A percentile compares a stretch with the other conserved stretches of the same genome.
These are phyloP conservation scores for Agrenia bidenticulata DNA, from an alignment of 2,888 invertebrate species.

Conservation along the genomic window DNA sequence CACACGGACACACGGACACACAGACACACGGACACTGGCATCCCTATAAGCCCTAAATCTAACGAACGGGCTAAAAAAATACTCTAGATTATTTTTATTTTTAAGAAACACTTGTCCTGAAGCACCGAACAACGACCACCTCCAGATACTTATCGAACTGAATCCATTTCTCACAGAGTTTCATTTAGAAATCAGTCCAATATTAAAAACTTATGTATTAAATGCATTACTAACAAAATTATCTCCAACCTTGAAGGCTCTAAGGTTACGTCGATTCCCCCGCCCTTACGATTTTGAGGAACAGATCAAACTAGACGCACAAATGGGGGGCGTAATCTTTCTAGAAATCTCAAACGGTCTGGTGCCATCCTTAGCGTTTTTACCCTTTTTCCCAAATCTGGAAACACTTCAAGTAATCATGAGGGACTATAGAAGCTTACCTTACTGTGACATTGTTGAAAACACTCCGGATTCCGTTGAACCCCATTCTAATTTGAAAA, in stretches of 20 bases:
- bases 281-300: neutral
- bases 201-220: neutral
- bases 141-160: constrained; percentile 3
- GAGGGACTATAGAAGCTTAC: constrained; percentile 23
- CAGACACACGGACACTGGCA: too few relatives aligned
- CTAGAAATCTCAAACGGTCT: constrained; percentile 26
- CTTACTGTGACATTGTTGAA: constrained; percentile 17
- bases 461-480: constrained; percentile 14
- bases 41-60: too few relatives aligned
- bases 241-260: constrained; percentile 7
- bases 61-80: too few relatives aligned
- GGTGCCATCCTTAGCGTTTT: constrained; percentile 22
- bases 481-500: constrained; percentile 11
- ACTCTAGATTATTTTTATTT: too few relatives aligned
- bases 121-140: constrained; percentile 26
- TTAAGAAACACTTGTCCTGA: constrained; percentile 25
- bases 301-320: neutral
- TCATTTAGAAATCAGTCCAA: constrained; percentile 26
- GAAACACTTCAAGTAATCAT: constrained; percentile 23
- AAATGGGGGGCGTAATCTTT: constrained; percentile 1
- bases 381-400: constrained; percentile 15
- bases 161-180: constrained; percentile 8
- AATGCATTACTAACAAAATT: constrained; percentile 10
- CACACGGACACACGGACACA: too few relatives aligned
- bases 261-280: constrained; percentile 25